Conservation (phyloP, 1,140 invertebrate species). For the Danaus plexippus region DNA sequence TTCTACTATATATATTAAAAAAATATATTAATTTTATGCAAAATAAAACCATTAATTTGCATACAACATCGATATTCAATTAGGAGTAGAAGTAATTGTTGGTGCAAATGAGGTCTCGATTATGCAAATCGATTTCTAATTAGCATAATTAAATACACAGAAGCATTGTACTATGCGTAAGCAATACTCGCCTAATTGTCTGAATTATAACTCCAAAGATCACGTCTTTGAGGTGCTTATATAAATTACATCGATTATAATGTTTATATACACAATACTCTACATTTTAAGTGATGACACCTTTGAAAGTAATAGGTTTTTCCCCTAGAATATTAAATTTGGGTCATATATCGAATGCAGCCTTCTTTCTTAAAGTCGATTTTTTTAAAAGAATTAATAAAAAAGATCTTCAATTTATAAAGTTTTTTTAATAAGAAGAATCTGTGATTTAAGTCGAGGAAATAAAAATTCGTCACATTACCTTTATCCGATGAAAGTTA, state of each 20-base stretch:
- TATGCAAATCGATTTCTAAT: constrained; percentile 26
- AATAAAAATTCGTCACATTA: constrained; percentile 37
- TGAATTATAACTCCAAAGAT: no score
- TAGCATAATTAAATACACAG: constrained; percentile 24
- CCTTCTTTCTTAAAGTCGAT: no score
- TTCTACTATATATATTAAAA: constrained; percentile 11
- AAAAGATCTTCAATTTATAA: neutral
- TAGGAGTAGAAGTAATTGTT: constrained; percentile 33
- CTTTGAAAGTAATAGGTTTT: no score
- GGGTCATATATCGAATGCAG: no score
- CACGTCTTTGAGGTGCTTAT: no score
- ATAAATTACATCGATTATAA: no score
- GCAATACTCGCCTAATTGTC: no score
- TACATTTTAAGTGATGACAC: no score
- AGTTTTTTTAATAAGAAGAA: neutral
- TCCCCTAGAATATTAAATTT: no score
- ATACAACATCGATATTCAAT: constrained; percentile 44
- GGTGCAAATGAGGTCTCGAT: constrained; percentile 28
- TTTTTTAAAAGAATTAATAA: no score
- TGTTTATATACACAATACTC: no score
- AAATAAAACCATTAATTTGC: constrained; percentile 26
- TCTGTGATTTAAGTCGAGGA: neutral
- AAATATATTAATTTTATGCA: constrained; percentile 9
- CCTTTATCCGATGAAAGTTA: constrained; percentile 18
- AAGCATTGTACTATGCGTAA: neutral